Evolutionary conservation across 2,113 vertebrate genomes (phyloP).

Genomic region (Choloepus hoffmanni): DNA sequence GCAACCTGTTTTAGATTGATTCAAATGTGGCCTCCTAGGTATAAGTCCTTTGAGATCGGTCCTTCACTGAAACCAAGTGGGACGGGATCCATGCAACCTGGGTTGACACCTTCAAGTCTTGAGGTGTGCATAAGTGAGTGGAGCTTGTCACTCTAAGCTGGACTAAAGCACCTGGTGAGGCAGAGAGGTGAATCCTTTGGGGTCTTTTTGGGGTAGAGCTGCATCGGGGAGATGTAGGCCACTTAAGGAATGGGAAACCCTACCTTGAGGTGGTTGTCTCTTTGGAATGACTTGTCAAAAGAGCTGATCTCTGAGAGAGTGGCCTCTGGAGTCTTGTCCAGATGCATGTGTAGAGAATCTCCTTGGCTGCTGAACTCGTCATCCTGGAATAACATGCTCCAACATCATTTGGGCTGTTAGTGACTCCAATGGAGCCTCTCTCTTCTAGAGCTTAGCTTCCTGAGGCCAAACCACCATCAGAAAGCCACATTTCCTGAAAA

Average conservation of each 20-base stretch:
- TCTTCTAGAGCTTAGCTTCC: neutral
- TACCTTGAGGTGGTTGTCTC: neutral
- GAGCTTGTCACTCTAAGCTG: neutral
- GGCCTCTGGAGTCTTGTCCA: neutral
- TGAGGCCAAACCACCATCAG: neutral
- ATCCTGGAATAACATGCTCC: neutral
- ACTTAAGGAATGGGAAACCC: neutral
- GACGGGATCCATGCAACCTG: neutral
- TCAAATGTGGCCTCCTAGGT: neutral
- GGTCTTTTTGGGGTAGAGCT: neutral
- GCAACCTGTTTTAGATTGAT: neutral
- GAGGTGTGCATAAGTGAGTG: neutral
- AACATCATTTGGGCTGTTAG: neutral
- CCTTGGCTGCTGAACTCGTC: rapidly evolving
- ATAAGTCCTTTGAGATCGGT: neutral
- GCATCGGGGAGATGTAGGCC: neutral
- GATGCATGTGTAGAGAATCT: rapidly evolving
- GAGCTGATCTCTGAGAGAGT: neutral
- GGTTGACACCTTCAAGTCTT: neutral
- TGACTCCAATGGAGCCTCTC: rapidly evolving
- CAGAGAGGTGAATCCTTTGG: neutral
- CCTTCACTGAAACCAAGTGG: neutral
- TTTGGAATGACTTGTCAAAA: neutral
- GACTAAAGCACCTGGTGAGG: neutral
- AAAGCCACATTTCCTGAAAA: neutral